Percentiles rank a stretch among this genome's conserved stretches.
phyloP scores from a whole-genome alignment of 2,113 vertebrate species.

The Pygoscelis adeliae region DNA sequence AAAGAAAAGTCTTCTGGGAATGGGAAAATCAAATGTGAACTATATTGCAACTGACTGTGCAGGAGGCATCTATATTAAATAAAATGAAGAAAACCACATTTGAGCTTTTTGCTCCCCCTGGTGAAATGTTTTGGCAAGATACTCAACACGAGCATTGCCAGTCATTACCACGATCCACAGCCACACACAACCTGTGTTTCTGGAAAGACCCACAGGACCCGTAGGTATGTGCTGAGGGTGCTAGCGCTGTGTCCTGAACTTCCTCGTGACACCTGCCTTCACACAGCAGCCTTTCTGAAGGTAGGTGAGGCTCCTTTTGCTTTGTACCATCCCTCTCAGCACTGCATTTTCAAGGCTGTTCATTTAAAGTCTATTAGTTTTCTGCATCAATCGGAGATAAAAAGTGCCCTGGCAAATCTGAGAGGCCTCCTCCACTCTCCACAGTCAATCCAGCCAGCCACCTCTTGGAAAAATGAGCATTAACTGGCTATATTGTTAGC shows the following conservation, averaged over 20 bases:
- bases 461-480: background rate
- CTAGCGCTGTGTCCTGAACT: background rate
- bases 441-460: background rate
- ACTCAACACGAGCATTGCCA: accelerated
- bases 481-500: background rate
- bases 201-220: background rate
- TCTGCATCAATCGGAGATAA: background rate
- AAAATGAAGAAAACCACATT: background rate
- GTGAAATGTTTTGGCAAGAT: background rate
- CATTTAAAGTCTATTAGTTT: background rate
- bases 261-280: background rate
- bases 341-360: background rate
- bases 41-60: background rate
- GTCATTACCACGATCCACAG: background rate
- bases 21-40: background rate
- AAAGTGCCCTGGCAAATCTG: background rate
- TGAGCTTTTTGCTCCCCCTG: background rate
- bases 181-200: background rate
- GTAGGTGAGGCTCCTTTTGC: background rate
- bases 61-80: background rate
- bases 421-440: background rate
- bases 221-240: background rate
- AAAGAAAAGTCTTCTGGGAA: background rate
- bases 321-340: background rate
- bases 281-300: background rate